Base-by-base conservation (phyloP, 1,140 invertebrate species). In the Anastatus disparis region DNA sequence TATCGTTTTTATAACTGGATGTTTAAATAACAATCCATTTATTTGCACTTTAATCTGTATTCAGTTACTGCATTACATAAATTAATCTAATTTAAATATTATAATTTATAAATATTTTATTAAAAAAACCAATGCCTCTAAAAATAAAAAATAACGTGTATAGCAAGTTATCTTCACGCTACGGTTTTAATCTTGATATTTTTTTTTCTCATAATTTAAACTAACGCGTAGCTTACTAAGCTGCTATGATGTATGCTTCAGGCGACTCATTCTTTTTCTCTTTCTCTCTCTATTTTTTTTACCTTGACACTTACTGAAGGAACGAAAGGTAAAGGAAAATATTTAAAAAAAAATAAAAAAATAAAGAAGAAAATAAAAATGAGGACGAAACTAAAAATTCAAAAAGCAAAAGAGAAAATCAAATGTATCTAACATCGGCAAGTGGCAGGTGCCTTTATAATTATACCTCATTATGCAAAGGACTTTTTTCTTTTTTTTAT, bases 381-480 rank as follows among this genome's bases (percentile, higher is more conserved):
- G 13, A 0, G 44, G 7, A 59, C 22, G 24, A 22, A 68, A 29
- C 42, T 1, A 38, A 42, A 55, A 38, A 52, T 12, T 59, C 20
- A 1, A 46, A 56, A 52, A 42, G 29, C 12, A 8, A 69, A 29
- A 70, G 42, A 70, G 22, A 63, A 42, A 62, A 70, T 70, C 59
- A 63, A 44, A 62, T 6, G 40, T 58, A 70, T 70, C 69, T 70
- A 56, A 56, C 22, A 64, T 58, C 61, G 20, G 12, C 7, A 1
- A 3, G n/a, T 8, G 13, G 59, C 69, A 70, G 59, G 59, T 70
- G 67, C 46, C 40, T 63, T 24, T 31, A 58, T 70, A 58, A 70
- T 56, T 70, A 38, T 6, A 24, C 29, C 50, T 63, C 48, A 64
- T 64, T 70, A 70, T 64, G 69, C 69, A 64, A 71, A 58, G 17